Base-by-base conservation (phyloP, 2,888 invertebrate species). In the Imbricaverruca yamaguchii region DNA sequence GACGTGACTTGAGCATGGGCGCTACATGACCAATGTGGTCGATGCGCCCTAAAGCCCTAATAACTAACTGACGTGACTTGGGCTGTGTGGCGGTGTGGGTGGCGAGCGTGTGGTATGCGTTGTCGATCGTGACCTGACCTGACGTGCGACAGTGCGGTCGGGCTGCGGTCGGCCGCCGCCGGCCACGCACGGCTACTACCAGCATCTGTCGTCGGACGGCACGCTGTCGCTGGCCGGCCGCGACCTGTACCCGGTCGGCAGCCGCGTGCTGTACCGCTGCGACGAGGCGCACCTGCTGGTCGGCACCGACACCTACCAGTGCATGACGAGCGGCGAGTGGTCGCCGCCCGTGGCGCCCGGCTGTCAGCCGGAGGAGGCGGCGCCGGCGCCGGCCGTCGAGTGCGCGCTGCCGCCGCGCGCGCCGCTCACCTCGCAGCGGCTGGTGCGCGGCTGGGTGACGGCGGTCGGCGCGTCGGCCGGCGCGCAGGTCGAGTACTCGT, bases 401-500 rank as follows among this genome's bases (percentile, higher is more conserved):
- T 83, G 83, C n/a, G 69, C 77, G 6, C 81, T 83, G n/a, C 81
- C 83, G 15, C 81, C 82, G 18, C 82, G 81, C 13, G 80, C 82
- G 18, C 59, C 63, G 80, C 63, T 81, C 23, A 82, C 82, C 55
- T 61, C 69, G 25, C 82, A 82, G 80, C 82, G 83, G 74, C 63
- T 82, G 59, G 81, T 83, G 21, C 81, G 82, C 21, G 84, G 84
- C 0, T 61, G 82, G 69, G 80, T 84, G 67, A 82, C 83, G 7
- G 81, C 80, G 18, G 80, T 57, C 39, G 83, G 83, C 18, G 84
- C 83, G 18, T 65, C 83, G 11, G 82, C 81, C 80, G 84, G 84
- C 7, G 82, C 84, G 8, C 80, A 81, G 23, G 81, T 84, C 12
- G 83, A 82, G 39, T 84, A 84, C 80, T 61, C 81, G 15, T 84